Conservation (phyloP, 2,888 invertebrate genomes). For the Chymomyza amoena region DNA sequence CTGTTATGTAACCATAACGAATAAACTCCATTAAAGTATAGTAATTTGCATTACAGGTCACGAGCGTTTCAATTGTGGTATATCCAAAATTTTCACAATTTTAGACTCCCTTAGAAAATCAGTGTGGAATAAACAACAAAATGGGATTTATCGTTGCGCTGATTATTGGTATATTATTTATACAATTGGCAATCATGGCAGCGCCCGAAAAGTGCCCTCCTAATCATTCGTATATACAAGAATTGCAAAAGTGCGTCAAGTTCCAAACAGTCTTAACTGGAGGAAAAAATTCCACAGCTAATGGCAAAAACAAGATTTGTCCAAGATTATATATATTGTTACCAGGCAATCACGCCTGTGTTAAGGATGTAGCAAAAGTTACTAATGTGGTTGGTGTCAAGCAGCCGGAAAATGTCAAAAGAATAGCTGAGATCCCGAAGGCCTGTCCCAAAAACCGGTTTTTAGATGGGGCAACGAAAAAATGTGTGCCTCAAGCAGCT, state of each 20-base stretch:
- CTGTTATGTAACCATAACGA: too few relatives aligned
- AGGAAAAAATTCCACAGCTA: background rate
- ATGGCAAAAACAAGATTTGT: background rate
- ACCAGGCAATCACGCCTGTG: background rate
- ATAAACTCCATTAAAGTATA: too few relatives aligned
- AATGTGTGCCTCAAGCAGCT: too few relatives aligned
- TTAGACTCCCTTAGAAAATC: too few relatives aligned
- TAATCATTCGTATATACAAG: background rate
- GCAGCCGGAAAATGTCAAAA: too few relatives aligned
- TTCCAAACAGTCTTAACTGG: background rate
- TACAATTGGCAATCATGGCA: background rate
- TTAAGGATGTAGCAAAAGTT: background rate
- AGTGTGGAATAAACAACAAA: background rate
- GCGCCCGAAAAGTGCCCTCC: background rate
- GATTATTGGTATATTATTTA: background rate
- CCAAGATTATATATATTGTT: background rate
- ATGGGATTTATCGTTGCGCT: background rate
- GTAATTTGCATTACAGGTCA: too few relatives aligned
- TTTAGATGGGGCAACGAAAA: too few relatives aligned
- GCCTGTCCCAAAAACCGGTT: too few relatives aligned
- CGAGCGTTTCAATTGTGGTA: too few relatives aligned
- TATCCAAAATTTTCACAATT: too few relatives aligned
- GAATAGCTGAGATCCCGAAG: too few relatives aligned
- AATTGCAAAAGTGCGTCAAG: background rate
- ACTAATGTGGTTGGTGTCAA: background rate